A percentile compares a stretch with the other conserved stretches of the same genome.
These are phyloP conservation scores for Meliscaeva auricollis DNA, from an alignment of 2,888 invertebrate genomes.

Conservation along the genomic window DNA sequence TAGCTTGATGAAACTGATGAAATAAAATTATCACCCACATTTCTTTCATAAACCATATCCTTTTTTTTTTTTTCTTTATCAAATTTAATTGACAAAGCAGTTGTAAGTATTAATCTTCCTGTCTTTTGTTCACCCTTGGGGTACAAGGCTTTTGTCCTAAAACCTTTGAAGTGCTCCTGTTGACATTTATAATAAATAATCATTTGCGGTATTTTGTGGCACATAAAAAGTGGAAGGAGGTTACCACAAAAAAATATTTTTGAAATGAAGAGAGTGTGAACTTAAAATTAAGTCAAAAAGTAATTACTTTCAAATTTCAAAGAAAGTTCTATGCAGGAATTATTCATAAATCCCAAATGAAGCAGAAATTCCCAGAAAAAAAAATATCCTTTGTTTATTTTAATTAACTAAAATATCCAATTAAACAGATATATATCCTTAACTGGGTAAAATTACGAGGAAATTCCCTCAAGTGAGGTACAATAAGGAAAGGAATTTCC, in stretches of 20 bases:
- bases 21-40: background rate
- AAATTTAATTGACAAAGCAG: background rate
- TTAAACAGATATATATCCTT: background rate
- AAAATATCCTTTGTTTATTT: background rate
- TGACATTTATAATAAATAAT: too few species aligned
- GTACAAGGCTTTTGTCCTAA: background rate
- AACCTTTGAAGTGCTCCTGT: background rate
- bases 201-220: too few species aligned
- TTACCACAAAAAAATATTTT: too few species aligned
- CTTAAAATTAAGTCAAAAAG: too few species aligned
- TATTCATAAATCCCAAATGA: too few species aligned
- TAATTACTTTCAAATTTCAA: too few species aligned
- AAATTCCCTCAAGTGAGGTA: conserved; percentile 10
- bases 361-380: too few species aligned
- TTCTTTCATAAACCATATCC: background rate
- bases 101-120: background rate
- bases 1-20: background rate
- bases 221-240: too few species aligned
- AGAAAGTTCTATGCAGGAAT: background rate
- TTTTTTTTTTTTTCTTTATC: background rate
- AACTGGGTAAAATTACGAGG: background rate
- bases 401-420: conserved; percentile 19
- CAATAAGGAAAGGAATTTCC: background rate
- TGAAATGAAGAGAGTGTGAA: too few species aligned
- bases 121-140: background rate